Evolutionary conservation across 2,113 vertebrate genomes (phyloP).

Genomic region (Papio anubis): DNA sequence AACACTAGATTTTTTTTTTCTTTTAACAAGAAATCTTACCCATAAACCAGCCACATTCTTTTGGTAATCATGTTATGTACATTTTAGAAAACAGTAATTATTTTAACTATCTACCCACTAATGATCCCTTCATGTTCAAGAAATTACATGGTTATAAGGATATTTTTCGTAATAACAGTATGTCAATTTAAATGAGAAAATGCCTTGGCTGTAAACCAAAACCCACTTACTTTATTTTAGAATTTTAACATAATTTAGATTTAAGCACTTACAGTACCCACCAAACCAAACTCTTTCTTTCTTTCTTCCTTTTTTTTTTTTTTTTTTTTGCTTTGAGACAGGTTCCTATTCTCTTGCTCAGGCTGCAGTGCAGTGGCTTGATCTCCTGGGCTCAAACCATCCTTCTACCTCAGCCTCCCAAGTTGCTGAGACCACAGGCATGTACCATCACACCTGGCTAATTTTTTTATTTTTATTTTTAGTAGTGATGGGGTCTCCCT

Average conservation of each 20-base stretch:
- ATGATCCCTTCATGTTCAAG: constrained; percentile 27
- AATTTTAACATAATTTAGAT: constrained; percentile 52
- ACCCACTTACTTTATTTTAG: constrained; percentile 31
- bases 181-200: constrained; percentile 48
- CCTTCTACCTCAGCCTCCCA: too few relatives aligned
- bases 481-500: too few relatives aligned
- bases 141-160: constrained; percentile 38
- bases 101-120: constrained; percentile 44
- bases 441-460: too few relatives aligned
- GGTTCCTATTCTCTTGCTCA: too few relatives aligned
- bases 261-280: background rate
- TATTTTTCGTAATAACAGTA: constrained; percentile 43
- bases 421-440: too few relatives aligned
- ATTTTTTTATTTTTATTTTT: too few relatives aligned
- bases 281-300: background rate
- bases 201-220: constrained; percentile 41
- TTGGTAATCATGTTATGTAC: constrained; percentile 31
- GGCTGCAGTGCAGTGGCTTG: too few relatives aligned
- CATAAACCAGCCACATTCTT: constrained; percentile 26
- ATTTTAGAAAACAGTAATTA: constrained; percentile 47
- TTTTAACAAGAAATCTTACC: background rate
- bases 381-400: too few relatives aligned
- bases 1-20: background rate
- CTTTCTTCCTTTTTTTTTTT: background rate
- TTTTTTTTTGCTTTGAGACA: background rate